Percentiles rank a stretch among this genome's conserved stretches.
Conservation (phyloP, 2,888 invertebrate genomes). For the Therioaphis trifolii region DNA sequence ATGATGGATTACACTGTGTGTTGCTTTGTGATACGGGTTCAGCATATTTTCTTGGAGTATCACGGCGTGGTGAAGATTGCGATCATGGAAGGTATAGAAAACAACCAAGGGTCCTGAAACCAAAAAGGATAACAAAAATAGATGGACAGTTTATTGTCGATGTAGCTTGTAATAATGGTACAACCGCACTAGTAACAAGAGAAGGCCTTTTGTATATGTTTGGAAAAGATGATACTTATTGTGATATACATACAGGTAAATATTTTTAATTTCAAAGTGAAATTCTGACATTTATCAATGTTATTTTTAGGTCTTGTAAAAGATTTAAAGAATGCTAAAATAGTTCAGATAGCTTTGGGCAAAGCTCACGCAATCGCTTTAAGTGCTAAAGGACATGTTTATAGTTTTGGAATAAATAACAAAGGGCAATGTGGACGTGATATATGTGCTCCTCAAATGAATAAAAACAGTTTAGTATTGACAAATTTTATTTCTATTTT, state of each 20-base stretch:
- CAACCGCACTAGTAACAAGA: slow-evolving; percentile 90
- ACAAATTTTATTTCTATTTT: background rate
- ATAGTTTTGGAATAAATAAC: slow-evolving; percentile 97
- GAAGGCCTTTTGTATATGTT: slow-evolving; percentile 92
- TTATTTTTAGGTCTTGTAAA: slow-evolving; percentile 75
- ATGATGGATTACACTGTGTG: slow-evolving; percentile 92
- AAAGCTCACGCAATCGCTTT: slow-evolving; percentile 96
- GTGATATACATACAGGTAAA: slow-evolving; percentile 76
- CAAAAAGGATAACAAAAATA: slow-evolving; percentile 90
- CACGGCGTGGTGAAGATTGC: slow-evolving; percentile 93
- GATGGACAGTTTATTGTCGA: slow-evolving; percentile 85
- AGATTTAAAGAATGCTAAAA: slow-evolving; percentile 77
- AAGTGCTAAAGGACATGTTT: slow-evolving; percentile 88
- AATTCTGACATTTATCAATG: background rate
- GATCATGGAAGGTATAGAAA: slow-evolving; percentile 79
- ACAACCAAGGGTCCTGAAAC: slow-evolving; percentile 90
- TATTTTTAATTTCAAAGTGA: slow-evolving; percentile 29
- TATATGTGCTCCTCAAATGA: slow-evolving; percentile 14
- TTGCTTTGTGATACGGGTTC: slow-evolving; percentile 93
- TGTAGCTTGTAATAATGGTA: slow-evolving; percentile 94
- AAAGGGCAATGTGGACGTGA: slow-evolving; percentile 94
- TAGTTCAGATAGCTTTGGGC: slow-evolving; percentile 82
- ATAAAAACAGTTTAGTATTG: slow-evolving; percentile 53
- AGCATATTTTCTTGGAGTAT: slow-evolving; percentile 86
- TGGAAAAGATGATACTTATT: slow-evolving; percentile 91